Base-by-base conservation (phyloP, 2,113 vertebrate genomes). In the Malurus alboscapulatus region DNA sequence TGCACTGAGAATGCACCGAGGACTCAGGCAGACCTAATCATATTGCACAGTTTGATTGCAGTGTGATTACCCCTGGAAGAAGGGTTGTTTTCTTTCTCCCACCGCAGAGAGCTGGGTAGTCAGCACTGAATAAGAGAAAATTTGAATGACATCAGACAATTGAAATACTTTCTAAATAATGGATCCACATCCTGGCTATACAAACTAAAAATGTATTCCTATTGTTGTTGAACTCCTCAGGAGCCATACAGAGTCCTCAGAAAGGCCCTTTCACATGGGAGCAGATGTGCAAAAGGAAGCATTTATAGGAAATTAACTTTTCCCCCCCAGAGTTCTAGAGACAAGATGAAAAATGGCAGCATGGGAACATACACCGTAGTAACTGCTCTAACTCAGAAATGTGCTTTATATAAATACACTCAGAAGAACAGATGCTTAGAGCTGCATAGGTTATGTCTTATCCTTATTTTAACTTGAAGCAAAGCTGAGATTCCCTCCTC, bases 131-230 rank as follows among this genome's bases (percentile, higher is more conserved):
- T 92, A 81, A 90, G 79, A 93, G 68, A 93, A 94, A 91, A 94
- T 95, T 94, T 95, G 79, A 96, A 95, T 96, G 78, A 80, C 87
- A 96, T 90, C 91, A 96, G 91, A 81, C 95, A 95, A 92, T 95
- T 84, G 94, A 84, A 96, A 92, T 92, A 90, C 91, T 92, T 95
- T 86, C 92, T 95, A 90, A 95, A 95, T 90, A 96, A 95, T 86
- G 83, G 85, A 88, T 92, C 44, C 79, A n/a, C 82, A 93, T 90
- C 92, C 73, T 78, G 45, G 54, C 72, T 94, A 68, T 90, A 95
- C 59, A 95, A 90, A 90, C 71, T 63, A 67, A 80, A 53, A 94
- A 84, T 86, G 48, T 42, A 73, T 90, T 94, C 67, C n/a, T 93
- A 65, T 88, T 95, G 71, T 83, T 91, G 67, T 48, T 80, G 53